Conservation (phyloP, 2,888 invertebrate genomes). For the Physocephala rufipes region DNA sequence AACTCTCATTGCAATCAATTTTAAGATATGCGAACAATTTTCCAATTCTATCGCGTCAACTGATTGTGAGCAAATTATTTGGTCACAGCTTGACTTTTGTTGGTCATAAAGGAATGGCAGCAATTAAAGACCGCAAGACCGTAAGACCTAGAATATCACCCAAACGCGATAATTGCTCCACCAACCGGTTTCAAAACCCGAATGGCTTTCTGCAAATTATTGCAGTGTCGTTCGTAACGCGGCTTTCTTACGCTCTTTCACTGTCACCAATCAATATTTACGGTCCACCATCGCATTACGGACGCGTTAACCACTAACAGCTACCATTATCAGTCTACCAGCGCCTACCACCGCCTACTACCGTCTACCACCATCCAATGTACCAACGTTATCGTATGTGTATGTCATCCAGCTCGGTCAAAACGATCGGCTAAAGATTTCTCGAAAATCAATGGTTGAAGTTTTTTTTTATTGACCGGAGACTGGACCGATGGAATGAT, state of each 20-base stretch:
- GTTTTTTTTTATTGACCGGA: conserved; percentile 21
- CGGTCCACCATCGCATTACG: not conserved
- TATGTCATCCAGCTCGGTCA: not conserved
- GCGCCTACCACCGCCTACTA: not conserved
- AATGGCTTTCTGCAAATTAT: conserved; percentile 16
- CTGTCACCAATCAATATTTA: no score
- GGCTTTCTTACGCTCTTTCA: not conserved
- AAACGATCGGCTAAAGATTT: not conserved
- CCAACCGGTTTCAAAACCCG: conserved; percentile 24
- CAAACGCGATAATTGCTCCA: conserved; percentile 4
- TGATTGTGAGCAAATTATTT: conserved; percentile 15
- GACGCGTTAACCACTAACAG: no score
- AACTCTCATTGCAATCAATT: no score
- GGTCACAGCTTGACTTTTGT: conserved; percentile 8
- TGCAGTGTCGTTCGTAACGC: conserved; percentile 14
- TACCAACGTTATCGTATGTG: not conserved
- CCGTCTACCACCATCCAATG: not conserved
- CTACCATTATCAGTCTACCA: not conserved
- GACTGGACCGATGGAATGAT: not conserved
- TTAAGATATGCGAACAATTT: no score
- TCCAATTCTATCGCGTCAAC: not conserved
- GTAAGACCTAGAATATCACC: not conserved
- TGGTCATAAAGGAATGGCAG: conserved; percentile 4
- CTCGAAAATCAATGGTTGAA: not conserved
- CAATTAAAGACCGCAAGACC: conserved; percentile 25